These are phyloP conservation scores for Apis florea DNA, from an alignment of 1,140 invertebrate genomes.

Conservation along the genomic window DNA sequence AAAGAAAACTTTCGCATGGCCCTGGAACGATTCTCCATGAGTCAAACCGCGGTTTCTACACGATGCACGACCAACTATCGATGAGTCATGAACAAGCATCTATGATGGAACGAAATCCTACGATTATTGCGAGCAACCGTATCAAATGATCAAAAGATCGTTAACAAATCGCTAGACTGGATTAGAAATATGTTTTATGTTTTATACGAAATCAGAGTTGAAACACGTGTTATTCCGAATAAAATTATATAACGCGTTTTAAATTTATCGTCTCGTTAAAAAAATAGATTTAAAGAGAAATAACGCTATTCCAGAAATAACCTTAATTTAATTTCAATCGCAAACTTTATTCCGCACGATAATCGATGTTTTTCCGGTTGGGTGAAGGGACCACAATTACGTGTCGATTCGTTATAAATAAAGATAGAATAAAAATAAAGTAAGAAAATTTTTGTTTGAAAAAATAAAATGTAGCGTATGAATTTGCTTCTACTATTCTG, in stretches of 20 bases:
- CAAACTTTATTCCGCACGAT: not conserved
- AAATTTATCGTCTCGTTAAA: too few species aligned
- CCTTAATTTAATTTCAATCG: not conserved
- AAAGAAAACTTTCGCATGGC: conserved; percentile 37
- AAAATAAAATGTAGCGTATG: too few species aligned
- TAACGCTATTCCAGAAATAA: too few species aligned
- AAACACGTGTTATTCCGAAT: too few species aligned
- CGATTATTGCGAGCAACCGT: conserved; percentile 29
- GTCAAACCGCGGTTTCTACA: conserved; percentile 48
- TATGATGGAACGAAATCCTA: conserved; percentile 56
- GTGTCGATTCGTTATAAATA: not conserved
- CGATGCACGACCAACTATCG: conserved; percentile 36
- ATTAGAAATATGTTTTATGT: not conserved
- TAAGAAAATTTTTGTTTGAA: not conserved
- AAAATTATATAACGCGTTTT: too few species aligned
- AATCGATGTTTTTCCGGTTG: not conserved
- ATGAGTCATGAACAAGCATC: conserved; percentile 53
- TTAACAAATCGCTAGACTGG: not conserved
- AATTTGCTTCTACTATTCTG: too few species aligned
- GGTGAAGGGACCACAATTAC: not conserved
- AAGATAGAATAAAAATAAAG: too few species aligned
- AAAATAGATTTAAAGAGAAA: too few species aligned
- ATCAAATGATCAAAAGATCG: not conserved
- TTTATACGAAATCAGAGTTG: not conserved
- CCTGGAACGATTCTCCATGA: conserved; percentile 46